phyloP scores from a whole-genome alignment of 2,113 vertebrate genomes.

The Brachypteracias leptosomus region DNA sequence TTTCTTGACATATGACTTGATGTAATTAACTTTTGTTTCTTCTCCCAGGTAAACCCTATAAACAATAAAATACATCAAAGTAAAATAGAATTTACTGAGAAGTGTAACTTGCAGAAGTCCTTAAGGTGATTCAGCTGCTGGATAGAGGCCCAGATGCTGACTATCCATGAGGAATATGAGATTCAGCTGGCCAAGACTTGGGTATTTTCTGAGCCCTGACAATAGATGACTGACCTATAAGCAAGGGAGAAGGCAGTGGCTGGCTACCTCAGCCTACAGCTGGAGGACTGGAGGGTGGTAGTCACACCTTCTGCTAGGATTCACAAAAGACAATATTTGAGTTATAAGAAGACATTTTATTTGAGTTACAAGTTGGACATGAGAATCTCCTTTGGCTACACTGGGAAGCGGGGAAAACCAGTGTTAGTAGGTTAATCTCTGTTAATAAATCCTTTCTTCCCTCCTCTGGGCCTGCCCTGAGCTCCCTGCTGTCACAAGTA shows the following conservation, averaged over 20 bases:
- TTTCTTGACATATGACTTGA: neutral
- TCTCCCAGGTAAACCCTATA: constrained; percentile 4
- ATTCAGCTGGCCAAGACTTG: neutral
- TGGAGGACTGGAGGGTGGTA: rapidly evolving
- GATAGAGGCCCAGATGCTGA: constrained; percentile 13
- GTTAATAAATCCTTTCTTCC: neutral
- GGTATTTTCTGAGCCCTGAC: neutral
- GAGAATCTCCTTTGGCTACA: neutral
- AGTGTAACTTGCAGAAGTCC: neutral
- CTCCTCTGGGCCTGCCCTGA: neutral
- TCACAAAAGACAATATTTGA: neutral
- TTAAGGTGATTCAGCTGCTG: constrained; percentile 40
- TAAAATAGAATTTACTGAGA: neutral
- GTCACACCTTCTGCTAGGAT: neutral
- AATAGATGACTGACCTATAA: neutral
- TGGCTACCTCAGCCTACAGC: neutral
- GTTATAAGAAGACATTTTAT: neutral
- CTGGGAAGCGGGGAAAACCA: neutral
- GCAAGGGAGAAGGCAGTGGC: neutral
- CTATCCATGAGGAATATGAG: neutral
- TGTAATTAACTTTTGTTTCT: constrained; percentile 44
- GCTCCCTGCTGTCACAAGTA: neutral
- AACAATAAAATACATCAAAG: neutral
- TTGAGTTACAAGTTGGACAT: neutral
- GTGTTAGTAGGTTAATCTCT: neutral